Conservation (phyloP, 2,113 vertebrate species). For the Okapia johnstoni region DNA sequence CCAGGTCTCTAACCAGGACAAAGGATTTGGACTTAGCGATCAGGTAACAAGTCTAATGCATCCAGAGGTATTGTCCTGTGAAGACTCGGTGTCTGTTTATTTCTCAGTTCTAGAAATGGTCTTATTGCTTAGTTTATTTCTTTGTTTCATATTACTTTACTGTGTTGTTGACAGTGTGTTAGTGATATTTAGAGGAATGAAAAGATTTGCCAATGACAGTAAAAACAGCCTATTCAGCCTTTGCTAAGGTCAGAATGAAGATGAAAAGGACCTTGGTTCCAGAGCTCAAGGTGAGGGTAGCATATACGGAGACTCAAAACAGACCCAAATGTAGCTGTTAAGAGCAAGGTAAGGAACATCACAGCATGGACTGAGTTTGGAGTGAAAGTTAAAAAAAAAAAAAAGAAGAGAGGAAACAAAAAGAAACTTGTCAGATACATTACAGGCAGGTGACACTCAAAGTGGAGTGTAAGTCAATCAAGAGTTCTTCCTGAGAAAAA, state of each 20-base stretch:
- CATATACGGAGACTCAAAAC: neutral
- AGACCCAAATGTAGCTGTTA: neutral
- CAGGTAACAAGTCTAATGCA: neutral
- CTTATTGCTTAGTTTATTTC: neutral
- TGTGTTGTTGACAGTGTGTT: neutral
- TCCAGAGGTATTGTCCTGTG: neutral
- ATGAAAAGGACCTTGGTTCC: neutral
- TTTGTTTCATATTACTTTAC: neutral
- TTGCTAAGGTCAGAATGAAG: neutral
- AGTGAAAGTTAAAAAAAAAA: neutral
- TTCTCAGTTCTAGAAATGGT: neutral
- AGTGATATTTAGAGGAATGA: neutral
- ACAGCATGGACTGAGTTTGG: neutral
- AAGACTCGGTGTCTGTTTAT: neutral
- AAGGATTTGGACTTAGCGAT: neutral
- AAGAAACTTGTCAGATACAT: neutral
- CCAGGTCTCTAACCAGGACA: neutral
- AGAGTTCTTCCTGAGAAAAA: neutral
- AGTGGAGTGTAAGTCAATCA: neutral
- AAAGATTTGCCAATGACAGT: neutral
- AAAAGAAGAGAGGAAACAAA: neutral
- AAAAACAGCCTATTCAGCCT: neutral
- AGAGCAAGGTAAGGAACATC: neutral
- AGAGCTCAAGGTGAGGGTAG: neutral
- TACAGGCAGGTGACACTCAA: neutral